A percentile compares a stretch with the other conserved stretches of the same genome.
Conservation (phyloP, 2,113 vertebrate species). For the Triplophysa dalaica region DNA sequence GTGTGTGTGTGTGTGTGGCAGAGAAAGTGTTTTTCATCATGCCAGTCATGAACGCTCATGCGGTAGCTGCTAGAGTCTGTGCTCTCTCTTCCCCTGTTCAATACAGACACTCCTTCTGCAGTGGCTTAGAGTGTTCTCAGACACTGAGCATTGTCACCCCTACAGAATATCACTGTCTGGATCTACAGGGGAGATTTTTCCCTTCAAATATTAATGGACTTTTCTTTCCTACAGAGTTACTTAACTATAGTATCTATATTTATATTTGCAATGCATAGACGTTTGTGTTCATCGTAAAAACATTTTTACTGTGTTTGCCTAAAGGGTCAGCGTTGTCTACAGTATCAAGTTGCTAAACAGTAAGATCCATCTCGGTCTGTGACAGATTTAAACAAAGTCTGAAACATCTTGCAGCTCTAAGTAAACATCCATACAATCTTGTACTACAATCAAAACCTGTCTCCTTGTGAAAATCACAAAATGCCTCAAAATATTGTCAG, state of each 20-base stretch:
- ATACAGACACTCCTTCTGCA: constrained; percentile 20
- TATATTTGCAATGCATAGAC: neutral
- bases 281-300: neutral
- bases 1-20: neutral
- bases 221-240: too few relatives aligned
- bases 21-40: constrained; percentile 34
- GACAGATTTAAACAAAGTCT: constrained; percentile 2
- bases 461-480: neutral
- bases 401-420: constrained; percentile 2
- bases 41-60: constrained; percentile 48
- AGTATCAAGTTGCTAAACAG: neutral
- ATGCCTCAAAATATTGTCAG: neutral
- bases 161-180: constrained; percentile 27
- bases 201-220: constrained; percentile 8
- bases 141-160: constrained; percentile 13
- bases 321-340: neutral
- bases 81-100: constrained; percentile 9
- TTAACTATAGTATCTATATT: neutral
- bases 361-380: constrained; percentile 17
- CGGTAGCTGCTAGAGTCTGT: constrained; percentile 7
- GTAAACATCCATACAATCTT: neutral
- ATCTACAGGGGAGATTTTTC: constrained; percentile 15
- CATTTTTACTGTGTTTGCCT: neutral
- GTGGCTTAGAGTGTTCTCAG: constrained; percentile 35
- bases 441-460: neutral